Percentiles rank a stretch among this genome's conserved stretches.
phyloP scores from a whole-genome alignment of 2,113 vertebrate species.

The Eonycteris spelaea region DNA sequence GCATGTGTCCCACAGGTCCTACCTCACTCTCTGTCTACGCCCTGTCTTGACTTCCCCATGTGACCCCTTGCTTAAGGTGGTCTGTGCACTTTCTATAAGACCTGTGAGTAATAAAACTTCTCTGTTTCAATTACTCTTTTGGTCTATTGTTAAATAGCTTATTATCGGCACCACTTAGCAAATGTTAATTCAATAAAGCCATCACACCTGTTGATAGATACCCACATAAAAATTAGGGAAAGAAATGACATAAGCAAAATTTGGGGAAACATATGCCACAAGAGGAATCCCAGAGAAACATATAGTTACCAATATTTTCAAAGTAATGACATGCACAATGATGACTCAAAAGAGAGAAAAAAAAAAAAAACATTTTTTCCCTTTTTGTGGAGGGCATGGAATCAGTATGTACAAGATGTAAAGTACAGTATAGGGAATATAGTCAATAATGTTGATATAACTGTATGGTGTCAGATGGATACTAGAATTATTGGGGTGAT shows the following conservation, averaged over 20 bases:
- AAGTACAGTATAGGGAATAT: no score
- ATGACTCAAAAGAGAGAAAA: not conserved
- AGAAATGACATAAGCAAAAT: not conserved
- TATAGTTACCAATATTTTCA: not conserved
- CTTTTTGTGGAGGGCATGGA: not conserved
- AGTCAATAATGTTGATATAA: no score
- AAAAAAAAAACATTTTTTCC: not conserved
- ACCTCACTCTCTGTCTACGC: not conserved
- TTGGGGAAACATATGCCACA: not conserved
- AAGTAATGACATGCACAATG: not conserved
- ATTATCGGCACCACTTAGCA: not conserved
- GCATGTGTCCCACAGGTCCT: not conserved
- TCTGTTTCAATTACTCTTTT: not conserved
- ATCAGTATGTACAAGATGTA: not conserved
- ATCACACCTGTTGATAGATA: not conserved
- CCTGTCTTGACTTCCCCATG: not conserved
- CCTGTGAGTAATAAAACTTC: not conserved
- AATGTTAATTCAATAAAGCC: not conserved
- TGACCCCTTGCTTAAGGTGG: no score
- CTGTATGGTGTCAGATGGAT: no score
- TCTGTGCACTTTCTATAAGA: not conserved
- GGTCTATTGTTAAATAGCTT: not conserved
- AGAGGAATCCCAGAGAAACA: not conserved
- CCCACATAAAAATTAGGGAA: not conserved
- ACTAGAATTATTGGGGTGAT: no score